Evolutionary conservation across 2,113 vertebrate genomes (phyloP).

Genomic region (Nothobranchius furzeri): DNA sequence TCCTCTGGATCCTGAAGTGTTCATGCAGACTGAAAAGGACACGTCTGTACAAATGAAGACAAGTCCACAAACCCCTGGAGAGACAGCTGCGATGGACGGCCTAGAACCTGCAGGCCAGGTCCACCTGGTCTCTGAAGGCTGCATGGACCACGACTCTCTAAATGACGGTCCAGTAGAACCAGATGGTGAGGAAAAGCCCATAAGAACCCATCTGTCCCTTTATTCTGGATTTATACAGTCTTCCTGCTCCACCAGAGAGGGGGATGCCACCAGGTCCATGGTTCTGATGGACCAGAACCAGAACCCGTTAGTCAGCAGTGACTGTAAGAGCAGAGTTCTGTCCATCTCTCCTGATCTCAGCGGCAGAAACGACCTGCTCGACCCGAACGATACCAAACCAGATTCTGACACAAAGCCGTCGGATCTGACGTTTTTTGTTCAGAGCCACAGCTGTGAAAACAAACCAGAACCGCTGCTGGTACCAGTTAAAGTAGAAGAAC

Average conservation of each 20-base stretch:
- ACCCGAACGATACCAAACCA: constrained; percentile 10
- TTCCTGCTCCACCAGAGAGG: constrained; percentile 4
- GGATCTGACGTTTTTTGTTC: constrained; percentile 13
- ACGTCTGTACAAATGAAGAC: constrained; percentile 28
- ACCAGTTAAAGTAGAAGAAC: constrained; percentile 54
- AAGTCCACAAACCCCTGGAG: constrained; percentile 1
- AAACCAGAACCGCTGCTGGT: constrained; percentile 30
- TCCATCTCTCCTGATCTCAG: constrained; percentile 43
- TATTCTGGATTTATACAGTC: constrained; percentile 44
- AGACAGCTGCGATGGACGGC: background rate
- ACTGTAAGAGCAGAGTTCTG: constrained; percentile 33
- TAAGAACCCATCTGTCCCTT: constrained; percentile 1
- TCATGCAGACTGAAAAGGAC: constrained; percentile 23
- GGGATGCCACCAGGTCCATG: background rate
- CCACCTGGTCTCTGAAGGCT: constrained; percentile 49
- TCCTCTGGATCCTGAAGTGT: constrained; percentile 24
- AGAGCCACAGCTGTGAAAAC: constrained; percentile 8
- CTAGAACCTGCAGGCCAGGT: constrained; percentile 42
- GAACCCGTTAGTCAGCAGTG: background rate
- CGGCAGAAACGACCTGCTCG: constrained; percentile 30
- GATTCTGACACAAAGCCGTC: constrained; percentile 7
- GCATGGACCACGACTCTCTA: constrained; percentile 16
- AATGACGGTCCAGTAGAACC: constrained; percentile 17
- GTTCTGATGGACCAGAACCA: constrained; percentile 11
- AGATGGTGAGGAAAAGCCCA: constrained; percentile 24